Evolutionary conservation across 1,140 invertebrate species (phyloP).

Genomic region (Triops longicaudatus): DNA sequence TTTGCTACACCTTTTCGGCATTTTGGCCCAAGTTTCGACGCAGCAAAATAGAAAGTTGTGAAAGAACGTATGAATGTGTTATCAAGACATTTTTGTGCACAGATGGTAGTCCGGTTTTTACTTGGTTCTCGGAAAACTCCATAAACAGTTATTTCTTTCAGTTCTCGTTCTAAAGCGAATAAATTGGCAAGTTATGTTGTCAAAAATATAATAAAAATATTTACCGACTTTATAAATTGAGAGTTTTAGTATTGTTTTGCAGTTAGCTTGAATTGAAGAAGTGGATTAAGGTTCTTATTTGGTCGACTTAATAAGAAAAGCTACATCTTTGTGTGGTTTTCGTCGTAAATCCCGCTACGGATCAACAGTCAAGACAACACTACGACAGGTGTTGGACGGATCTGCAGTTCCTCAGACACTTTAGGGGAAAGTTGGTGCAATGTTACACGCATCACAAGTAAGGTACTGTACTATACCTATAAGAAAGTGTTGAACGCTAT

Average conservation of each 20-base stretch:
- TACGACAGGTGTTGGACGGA: slow-evolving; percentile 9
- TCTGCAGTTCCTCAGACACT: background rate
- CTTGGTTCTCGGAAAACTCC: background rate
- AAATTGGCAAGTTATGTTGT: no score
- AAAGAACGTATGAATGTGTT: background rate
- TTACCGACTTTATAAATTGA: no score
- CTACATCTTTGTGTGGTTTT: no score
- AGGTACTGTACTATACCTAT: no score
- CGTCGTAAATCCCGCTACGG: no score
- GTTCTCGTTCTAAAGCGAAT: no score
- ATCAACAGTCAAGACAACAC: background rate
- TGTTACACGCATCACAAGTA: background rate
- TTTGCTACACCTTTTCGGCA: background rate
- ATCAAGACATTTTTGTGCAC: background rate
- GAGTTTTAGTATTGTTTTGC: no score
- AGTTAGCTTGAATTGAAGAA: no score
- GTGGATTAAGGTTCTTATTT: no score
- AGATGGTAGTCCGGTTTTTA: slow-evolving; percentile 8
- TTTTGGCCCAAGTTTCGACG: background rate
- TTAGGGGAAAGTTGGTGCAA: background rate
- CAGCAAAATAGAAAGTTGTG: background rate
- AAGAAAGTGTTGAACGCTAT: background rate
- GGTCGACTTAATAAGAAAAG: no score
- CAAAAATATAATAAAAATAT: no score
- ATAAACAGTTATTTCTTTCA: background rate